Base-by-base conservation (phyloP, 2,797 vertebrate genomes). In the Nannoperca obscura region DNA sequence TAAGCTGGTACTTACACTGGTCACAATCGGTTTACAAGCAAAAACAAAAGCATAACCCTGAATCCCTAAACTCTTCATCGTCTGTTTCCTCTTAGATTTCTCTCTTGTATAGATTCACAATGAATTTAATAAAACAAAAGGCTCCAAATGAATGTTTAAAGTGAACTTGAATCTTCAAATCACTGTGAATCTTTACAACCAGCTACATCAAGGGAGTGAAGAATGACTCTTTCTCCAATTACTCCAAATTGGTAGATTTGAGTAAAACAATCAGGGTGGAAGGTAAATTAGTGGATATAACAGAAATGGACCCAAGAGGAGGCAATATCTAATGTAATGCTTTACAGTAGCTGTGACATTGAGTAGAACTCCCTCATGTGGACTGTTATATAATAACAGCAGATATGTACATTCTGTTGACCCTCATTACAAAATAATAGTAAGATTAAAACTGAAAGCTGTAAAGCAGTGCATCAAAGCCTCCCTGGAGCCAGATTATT, bases 401-500 rank as follows among this genome's bases (percentile, higher is more conserved):
- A 78, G 58, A 32, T 34, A 1, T 30, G 27, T n/a, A 32, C 44
- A 67, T 46, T 64, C 52, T 75, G 42, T 42, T 67, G 40, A 27
- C 38, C 15, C 4, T 49, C n/a, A 47, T 71, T 63, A 17, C 1
- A 34, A 20, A 58, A 54, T 19, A 3, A 54, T 19, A 3, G 5
- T 50, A 17, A 49, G 38, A 66, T 46, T 2, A 4, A 62, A 47
- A n/a, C 9, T 17, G 11, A 27, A 64, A 74, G 61, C 87, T 92
- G 90, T 91, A 83, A 91, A 94, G 91, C 91, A 90, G 61, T 90
- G 80, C 88, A 92, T 89, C 40, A 78, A 85, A 89, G 79, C 86
- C 86, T 88, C 88, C 75, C 80, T 86, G 80, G 84, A 88, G 76
- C 66, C 81, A 88, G 61, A 87, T 88, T 79, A 81, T 84, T 84